Percentiles rank a stretch among this genome's conserved stretches.
Conservation (phyloP, 2,888 invertebrate species). For the Chelonus formosanus region DNA sequence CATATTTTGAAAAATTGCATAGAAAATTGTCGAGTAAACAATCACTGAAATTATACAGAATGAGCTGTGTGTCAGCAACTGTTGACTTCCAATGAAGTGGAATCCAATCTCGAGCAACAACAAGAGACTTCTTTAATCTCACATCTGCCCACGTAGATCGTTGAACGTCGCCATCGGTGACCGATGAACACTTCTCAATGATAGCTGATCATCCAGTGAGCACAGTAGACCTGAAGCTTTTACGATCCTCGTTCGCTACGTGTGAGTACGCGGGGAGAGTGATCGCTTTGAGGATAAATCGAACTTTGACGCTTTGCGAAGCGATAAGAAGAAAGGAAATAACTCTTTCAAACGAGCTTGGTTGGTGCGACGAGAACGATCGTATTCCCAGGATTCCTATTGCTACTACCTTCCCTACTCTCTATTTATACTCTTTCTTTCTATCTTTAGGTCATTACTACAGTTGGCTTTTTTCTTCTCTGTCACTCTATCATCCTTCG, state of each 20-base stretch:
- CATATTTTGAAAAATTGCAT: neutral
- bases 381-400: constrained; percentile 13
- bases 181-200: constrained; percentile 20
- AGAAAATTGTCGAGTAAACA: neutral
- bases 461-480: constrained; percentile 11
- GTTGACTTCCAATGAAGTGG: neutral
- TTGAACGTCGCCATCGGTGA: constrained; percentile 23
- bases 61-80: no score
- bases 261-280: constrained; percentile 10
- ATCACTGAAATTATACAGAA: no score
- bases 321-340: constrained; percentile 29
- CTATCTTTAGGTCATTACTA: constrained; percentile 11
- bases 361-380: constrained; percentile 6
- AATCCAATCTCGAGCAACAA: constrained; percentile 28
- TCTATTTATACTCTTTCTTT: constrained; percentile 10
- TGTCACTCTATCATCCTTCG: constrained; percentile 6
- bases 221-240: constrained; percentile 9
- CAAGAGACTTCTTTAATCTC: constrained; percentile 26
- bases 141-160: constrained; percentile 30
- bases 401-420: neutral
- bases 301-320: constrained; percentile 26
- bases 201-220: constrained; percentile 2
- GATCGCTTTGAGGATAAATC: constrained; percentile 29
- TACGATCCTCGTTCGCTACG: constrained; percentile 22
- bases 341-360: constrained; percentile 21